Percentiles rank a stretch among this genome's conserved stretches.
Conservation (phyloP, 92 coral and sea anemone species). For the Palythoa caribaeorum region DNA sequence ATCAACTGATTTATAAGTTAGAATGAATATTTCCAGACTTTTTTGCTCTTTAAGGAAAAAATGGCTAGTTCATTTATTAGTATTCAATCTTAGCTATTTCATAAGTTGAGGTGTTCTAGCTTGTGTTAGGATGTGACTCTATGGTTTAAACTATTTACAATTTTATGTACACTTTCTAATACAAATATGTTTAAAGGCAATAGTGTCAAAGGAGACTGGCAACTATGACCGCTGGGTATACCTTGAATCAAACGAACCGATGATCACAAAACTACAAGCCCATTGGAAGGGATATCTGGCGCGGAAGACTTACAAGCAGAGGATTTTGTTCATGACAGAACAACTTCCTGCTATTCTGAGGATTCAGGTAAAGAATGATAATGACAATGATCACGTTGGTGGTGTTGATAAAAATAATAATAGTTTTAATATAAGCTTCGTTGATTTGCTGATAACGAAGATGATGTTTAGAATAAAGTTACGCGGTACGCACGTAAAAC, state of each 20-base stretch:
- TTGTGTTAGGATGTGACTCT: background rate
- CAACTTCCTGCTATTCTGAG: slow-evolving; percentile 97
- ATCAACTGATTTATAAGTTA: too few species aligned
- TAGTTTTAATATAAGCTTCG: background rate
- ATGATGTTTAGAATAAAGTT: background rate
- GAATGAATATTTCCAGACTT: too few species aligned
- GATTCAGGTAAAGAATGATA: slow-evolving; percentile 78
- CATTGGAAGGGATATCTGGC: slow-evolving; percentile 96
- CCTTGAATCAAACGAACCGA: slow-evolving; percentile 92
- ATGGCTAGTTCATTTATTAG: too few species aligned
- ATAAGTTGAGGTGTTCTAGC: background rate
- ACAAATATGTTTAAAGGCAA: slow-evolving; percentile 64
- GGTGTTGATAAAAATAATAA: background rate
- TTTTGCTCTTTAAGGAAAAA: too few species aligned
- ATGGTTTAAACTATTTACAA: background rate
- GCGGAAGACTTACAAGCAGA: slow-evolving; percentile 82
- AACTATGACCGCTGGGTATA: slow-evolving; percentile 96
- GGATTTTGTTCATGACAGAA: slow-evolving; percentile 84
- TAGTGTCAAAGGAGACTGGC: slow-evolving; percentile 87
- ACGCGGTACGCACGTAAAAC: too few species aligned
- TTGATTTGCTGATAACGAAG: background rate
- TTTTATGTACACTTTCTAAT: background rate
- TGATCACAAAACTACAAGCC: slow-evolving; percentile 86
- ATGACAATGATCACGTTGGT: background rate
- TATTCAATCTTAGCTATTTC: background rate